Conservation (phyloP, 2,113 vertebrate genomes). For the Morone saxatilis region DNA sequence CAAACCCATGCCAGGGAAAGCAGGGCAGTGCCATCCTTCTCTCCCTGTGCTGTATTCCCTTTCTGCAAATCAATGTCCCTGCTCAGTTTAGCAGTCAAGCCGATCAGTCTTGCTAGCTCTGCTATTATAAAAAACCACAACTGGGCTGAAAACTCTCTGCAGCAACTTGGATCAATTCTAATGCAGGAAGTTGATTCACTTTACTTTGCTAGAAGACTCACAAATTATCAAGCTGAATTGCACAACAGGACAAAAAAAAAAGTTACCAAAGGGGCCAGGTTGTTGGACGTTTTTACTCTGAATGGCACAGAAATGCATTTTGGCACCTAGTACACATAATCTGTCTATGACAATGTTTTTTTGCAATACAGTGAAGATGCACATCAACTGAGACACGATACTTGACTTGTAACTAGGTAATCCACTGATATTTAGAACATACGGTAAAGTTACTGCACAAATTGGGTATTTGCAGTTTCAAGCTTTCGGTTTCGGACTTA, state of each 20-base stretch:
- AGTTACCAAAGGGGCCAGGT: not conserved
- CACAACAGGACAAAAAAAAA: slow-evolving; percentile 14
- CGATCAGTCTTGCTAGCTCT: slow-evolving; percentile 54
- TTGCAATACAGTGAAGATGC: not conserved
- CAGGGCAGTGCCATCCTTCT: slow-evolving; percentile 51
- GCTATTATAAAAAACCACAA: slow-evolving; percentile 56
- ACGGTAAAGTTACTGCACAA: not conserved
- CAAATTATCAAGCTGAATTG: slow-evolving; percentile 17
- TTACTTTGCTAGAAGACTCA: slow-evolving; percentile 10
- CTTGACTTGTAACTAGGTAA: not conserved
- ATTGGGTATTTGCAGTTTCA: not conserved
- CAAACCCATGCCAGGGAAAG: slow-evolving; percentile 64
- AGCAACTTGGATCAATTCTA: slow-evolving; percentile 55
- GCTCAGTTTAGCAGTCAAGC: slow-evolving; percentile 57
- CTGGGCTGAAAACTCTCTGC: slow-evolving; percentile 24
- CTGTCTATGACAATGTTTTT: not conserved
- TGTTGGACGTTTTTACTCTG: not conserved
- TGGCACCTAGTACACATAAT: not conserved
- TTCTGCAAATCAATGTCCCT: slow-evolving; percentile 69
- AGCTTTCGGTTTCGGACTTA: not conserved
- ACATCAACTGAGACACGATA: not conserved
- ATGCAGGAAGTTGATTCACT: slow-evolving; percentile 22
- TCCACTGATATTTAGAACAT: not conserved
- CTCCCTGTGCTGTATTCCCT: slow-evolving; percentile 44
- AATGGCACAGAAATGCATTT: slow-evolving; percentile 19